Evolutionary conservation across 2,888 invertebrate species (phyloP).

Genomic region (Archips xylosteana): DNA sequence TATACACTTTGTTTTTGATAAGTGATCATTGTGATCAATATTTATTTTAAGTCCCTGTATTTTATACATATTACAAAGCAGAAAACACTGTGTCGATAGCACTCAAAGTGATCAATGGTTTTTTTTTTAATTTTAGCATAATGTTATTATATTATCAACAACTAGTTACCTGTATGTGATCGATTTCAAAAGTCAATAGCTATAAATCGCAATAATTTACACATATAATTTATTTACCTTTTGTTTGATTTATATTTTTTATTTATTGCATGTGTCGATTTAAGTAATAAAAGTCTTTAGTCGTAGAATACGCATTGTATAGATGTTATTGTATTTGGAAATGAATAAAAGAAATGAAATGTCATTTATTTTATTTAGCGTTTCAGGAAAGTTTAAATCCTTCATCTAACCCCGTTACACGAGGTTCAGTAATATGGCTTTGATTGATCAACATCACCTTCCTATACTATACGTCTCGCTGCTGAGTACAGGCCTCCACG

Average conservation of each 20-base stretch:
- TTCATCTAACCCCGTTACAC: neutral
- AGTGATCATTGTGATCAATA: neutral
- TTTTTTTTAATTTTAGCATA: conserved; percentile 33
- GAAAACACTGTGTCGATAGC: too few species aligned
- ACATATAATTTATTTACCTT: conserved; percentile 53
- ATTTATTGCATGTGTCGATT: conserved; percentile 79
- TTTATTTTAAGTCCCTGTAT: neutral
- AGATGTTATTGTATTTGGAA: conserved; percentile 86
- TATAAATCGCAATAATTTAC: conserved; percentile 48
- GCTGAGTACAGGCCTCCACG: too few species aligned
- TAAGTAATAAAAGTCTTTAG: conserved; percentile 73
- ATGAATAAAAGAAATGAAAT: conserved; percentile 78
- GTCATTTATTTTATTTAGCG: conserved; percentile 51
- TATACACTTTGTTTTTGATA: neutral
- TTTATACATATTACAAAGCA: too few species aligned
- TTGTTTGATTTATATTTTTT: conserved; percentile 45
- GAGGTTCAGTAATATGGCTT: too few species aligned
- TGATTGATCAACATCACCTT: too few species aligned
- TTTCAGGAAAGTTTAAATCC: conserved; percentile 3
- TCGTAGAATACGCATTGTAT: conserved; percentile 82
- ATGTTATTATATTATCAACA: conserved; percentile 33
- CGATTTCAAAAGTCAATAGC: conserved; percentile 56
- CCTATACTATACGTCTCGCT: too few species aligned
- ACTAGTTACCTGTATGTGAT: conserved; percentile 63
- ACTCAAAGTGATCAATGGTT: conserved; percentile 8